phyloP scores from a whole-genome alignment of 2,888 invertebrate species.

The Spisula solida region DNA sequence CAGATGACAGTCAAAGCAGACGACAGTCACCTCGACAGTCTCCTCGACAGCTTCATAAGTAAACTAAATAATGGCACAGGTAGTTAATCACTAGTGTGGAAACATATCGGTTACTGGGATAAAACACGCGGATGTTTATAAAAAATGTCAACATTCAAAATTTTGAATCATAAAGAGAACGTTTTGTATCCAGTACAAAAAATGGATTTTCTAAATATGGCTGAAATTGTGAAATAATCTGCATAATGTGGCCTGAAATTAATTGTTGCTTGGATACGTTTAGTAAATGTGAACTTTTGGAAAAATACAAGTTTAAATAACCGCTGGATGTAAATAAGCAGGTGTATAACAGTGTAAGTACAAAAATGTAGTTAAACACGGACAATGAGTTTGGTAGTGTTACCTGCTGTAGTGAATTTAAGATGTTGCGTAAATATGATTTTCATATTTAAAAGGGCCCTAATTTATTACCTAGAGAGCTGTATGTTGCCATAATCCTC shows the following conservation, averaged over 20 bases:
- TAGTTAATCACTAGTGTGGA: not conserved
- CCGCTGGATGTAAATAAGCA: not conserved
- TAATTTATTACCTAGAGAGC: not conserved
- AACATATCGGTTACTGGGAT: not conserved
- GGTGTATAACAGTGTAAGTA: not conserved
- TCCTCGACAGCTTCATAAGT: not conserved
- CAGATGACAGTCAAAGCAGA: not conserved
- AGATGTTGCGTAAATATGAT: not conserved
- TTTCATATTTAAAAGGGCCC: not conserved
- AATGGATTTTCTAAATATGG: not conserved
- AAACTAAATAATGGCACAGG: not conserved
- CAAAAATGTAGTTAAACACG: not conserved
- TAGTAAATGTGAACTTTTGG: not conserved
- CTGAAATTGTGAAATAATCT: not conserved
- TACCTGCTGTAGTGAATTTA: not conserved
- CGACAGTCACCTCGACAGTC: not conserved
- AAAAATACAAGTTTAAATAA: not conserved
- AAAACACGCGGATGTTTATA: conserved; percentile 11
- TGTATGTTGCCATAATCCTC: not conserved
- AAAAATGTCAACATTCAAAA: conserved; percentile 28
- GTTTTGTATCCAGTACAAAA: not conserved
- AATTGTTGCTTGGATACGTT: not conserved
- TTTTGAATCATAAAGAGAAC: not conserved
- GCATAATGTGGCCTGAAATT: not conserved
- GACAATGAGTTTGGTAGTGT: not conserved